Conservation (phyloP, 2,888 invertebrate species). For the Ditylenchus weischeri region DNA sequence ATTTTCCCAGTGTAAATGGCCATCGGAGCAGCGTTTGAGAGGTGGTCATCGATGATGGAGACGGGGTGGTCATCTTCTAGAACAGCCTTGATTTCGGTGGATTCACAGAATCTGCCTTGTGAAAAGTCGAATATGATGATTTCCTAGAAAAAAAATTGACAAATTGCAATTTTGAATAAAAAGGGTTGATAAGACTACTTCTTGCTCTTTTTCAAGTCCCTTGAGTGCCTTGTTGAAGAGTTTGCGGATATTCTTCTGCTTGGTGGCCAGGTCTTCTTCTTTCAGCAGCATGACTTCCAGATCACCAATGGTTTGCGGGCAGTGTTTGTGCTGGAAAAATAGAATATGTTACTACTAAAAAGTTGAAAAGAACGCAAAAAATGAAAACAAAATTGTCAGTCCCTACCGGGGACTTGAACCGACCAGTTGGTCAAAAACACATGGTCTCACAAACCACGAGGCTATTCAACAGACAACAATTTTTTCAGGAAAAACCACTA, state of each 20-base stretch:
- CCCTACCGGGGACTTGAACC: too few species aligned
- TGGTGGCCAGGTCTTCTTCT: neutral
- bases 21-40: neutral
- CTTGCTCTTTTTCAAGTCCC: constrained; percentile 15
- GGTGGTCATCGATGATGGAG: neutral
- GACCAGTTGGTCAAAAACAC: too few species aligned
- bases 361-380: too few species aligned
- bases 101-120: constrained; percentile 10
- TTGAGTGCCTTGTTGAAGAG: constrained; percentile 12
- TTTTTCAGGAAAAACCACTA: neutral
- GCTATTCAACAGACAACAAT: too few species aligned
- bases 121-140: constrained; percentile 17
- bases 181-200: neutral
- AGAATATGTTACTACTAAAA: neutral
- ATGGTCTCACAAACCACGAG: too few species aligned
- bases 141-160: too few species aligned
- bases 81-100: constrained; percentile 13
- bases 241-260: constrained; percentile 21
- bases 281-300: constrained; percentile 11
- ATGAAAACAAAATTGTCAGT: too few species aligned
- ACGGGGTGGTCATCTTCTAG: constrained; percentile 12
- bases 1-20: constrained; percentile 12
- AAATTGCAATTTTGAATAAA: too few species aligned
- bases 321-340: constrained; percentile 22
- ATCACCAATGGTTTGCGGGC: constrained; percentile 16